Percentiles rank a stretch among this genome's conserved stretches.
Conservation (phyloP, 2,797 vertebrate genomes). For the Gobionotothen gibberifrons region DNA sequence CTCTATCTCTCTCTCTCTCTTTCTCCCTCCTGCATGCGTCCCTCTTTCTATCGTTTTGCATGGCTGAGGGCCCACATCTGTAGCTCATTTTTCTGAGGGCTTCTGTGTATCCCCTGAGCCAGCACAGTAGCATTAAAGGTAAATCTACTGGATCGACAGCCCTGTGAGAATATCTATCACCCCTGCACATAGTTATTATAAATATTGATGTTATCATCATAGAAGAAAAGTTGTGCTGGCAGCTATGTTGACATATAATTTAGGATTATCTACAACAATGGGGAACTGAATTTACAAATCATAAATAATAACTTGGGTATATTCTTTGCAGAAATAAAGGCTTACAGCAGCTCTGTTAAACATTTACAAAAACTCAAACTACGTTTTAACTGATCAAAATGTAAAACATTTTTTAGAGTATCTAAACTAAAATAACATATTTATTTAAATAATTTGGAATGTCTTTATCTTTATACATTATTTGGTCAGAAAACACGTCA, state of each 20-base stretch:
- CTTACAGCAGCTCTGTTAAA: neutral
- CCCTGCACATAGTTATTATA: conserved; percentile 26
- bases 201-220: conserved; percentile 60
- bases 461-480: neutral
- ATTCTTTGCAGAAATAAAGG: conserved; percentile 4
- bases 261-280: conserved; percentile 20
- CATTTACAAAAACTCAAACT: neutral
- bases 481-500: neutral
- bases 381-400: neutral
- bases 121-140: conserved; percentile 81
- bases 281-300: conserved; percentile 30
- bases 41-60: conserved; percentile 58
- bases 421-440: neutral
- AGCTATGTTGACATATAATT: conserved; percentile 46
- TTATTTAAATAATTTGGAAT: neutral
- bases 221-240: conserved; percentile 32
- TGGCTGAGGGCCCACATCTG: conserved; percentile 79
- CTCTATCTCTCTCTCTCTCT: neutral
- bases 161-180: conserved; percentile 51
- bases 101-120: conserved; percentile 73
- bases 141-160: conserved; percentile 69
- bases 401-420: neutral
- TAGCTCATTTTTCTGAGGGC: conserved; percentile 69
- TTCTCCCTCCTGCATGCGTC: conserved; percentile 7
- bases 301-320: conserved; percentile 20